Conservation (phyloP, 92 coral and sea anemone genomes). For the Phenganax subtilis region DNA sequence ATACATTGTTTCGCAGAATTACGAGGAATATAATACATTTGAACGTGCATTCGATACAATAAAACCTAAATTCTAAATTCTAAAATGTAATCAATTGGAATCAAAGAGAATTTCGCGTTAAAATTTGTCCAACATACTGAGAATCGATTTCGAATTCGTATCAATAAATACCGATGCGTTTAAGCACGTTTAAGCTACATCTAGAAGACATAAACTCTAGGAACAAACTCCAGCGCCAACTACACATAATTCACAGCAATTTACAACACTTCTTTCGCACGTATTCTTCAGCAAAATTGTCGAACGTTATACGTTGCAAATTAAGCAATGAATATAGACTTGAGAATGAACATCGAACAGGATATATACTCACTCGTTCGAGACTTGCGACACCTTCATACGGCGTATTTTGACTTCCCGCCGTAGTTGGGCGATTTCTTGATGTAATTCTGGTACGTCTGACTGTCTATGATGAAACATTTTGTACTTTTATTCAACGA, state of each 20-base stretch:
- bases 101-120: background rate
- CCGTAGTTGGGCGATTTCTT: constrained; percentile 51
- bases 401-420: constrained; percentile 53
- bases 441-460: constrained; percentile 55
- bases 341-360: background rate
- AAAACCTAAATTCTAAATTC: background rate
- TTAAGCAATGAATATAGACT: constrained; percentile 8
- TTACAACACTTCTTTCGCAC: background rate
- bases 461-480: constrained; percentile 36
- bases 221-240: background rate
- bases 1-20: background rate
- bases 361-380: constrained; percentile 55
- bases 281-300: background rate
- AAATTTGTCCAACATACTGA: background rate
- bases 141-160: background rate
- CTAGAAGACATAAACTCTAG: constrained; percentile 1
- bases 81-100: background rate
- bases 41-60: background rate
- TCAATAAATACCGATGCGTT: background rate
- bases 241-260: background rate
- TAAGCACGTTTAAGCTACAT: constrained; percentile 7
- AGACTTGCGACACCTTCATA: constrained; percentile 57
- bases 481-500: background rate
- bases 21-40: background rate
- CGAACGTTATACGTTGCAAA: background rate